Evolutionary conservation across 2,888 invertebrate species (phyloP), one percentile per base, ranked within the genome.

Genomic region (Congeria kusceri): DNA sequence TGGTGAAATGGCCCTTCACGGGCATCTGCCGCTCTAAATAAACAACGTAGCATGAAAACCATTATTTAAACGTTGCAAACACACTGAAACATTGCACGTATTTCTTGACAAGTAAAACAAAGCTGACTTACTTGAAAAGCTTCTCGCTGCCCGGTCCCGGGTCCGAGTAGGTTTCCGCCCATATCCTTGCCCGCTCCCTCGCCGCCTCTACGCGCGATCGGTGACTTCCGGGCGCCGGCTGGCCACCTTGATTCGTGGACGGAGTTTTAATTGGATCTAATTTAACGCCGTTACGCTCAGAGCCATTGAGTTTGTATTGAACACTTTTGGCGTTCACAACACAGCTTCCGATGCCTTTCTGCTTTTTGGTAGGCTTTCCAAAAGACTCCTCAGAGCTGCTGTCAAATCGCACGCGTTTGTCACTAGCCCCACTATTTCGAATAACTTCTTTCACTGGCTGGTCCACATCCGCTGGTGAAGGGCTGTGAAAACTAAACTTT

Each of bases 91-190:
- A n/a, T n/a, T n/a, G 53, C 9, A 15, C 3, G 4, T 53, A 13
- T n/a, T 53, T 7, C 20, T 53, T 53, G 3, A n/a, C 2, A 53
- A 53, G 25, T 13, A 53, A 20, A 9, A 49, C 49, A 49, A 20
- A 20, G 53, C 5, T 5, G 11, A 53, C 53, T 53, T 53, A 53
- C 53, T 53, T 53, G 11, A 53, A 1, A 1, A 53, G 20, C 23
- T 25, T 20, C 25, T 61, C 76, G 15, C 44, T 64, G 27, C 3
- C 53, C 3, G 73, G 66, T 53, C 80, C 80, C 3, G 80, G 80
- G 23, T 80, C 80, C n/a, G 80, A 80, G 20, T 57, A 39, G 0
- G 77, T 80, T 61, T 80, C 80, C n/a, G 77, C 53, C 80, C 80
- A 80, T 23, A 65, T 46, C 29, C 61, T 25, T n/a, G 78, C 78